These are phyloP conservation scores for Solen grandis DNA, from an alignment of 1,140 invertebrate genomes.

Conservation along the genomic window DNA sequence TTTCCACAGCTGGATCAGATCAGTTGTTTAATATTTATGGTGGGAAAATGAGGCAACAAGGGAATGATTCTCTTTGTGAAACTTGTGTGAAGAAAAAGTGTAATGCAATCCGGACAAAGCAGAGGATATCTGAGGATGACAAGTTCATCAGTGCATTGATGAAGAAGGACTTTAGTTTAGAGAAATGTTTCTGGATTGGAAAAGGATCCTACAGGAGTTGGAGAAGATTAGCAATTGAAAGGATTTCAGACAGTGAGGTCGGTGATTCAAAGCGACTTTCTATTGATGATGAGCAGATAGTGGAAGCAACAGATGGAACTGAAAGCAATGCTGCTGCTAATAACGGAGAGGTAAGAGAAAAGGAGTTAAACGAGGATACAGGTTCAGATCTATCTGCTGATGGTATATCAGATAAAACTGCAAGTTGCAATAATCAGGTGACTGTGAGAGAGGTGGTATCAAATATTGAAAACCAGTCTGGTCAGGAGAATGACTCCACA, in stretches of 20 bases:
- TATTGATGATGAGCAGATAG: background rate
- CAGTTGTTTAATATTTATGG: constrained; percentile 81
- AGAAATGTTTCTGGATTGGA: constrained; percentile 80
- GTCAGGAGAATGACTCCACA: constrained; percentile 53
- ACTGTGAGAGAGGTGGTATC: constrained; percentile 13
- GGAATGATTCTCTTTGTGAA: constrained; percentile 69
- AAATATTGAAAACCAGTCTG: constrained; percentile 34
- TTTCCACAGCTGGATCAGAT: constrained; percentile 74
- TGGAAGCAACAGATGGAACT: background rate
- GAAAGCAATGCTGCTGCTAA: constrained; percentile 11
- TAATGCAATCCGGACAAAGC: constrained; percentile 76
- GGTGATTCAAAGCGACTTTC: constrained; percentile 15
- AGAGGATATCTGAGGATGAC: constrained; percentile 76
- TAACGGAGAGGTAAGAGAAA: constrained; percentile 6
- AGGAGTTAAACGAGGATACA: no score
- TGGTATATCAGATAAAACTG: no score
- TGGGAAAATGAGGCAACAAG: constrained; percentile 80
- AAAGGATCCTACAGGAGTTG: constrained; percentile 81
- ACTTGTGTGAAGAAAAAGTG: constrained; percentile 83
- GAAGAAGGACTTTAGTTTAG: constrained; percentile 65
- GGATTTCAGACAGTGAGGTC: background rate
- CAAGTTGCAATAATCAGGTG: no score
- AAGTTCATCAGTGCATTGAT: constrained; percentile 74
- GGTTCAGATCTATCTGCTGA: no score
- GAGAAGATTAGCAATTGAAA: constrained; percentile 75